A percentile compares a stretch with the other conserved stretches of the same genome.
Evolutionary conservation across 2,113 vertebrate species (phyloP).

Genomic region (Mustelus asterias): DNA sequence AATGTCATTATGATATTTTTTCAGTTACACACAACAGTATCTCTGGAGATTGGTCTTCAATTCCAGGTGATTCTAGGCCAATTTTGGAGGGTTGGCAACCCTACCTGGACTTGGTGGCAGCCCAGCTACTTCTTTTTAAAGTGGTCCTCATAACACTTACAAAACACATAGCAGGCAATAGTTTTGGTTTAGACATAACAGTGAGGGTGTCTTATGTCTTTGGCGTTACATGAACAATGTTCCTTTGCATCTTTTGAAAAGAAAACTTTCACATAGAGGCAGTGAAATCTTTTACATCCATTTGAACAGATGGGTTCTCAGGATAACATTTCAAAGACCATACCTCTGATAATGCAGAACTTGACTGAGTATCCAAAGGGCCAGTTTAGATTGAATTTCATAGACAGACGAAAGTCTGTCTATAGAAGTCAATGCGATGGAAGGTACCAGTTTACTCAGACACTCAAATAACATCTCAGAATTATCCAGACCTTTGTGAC

Average conservation of each 20-base stretch:
- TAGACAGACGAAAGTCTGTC: not conserved
- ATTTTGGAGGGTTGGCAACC: too few species aligned
- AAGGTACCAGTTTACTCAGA: not conserved
- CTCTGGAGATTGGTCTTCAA: too few species aligned
- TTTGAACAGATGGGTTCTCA: not conserved
- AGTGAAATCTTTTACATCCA: not conserved
- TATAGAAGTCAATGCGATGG: not conserved
- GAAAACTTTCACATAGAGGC: not conserved
- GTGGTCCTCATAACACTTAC: too few species aligned
- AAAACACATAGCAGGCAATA: too few species aligned
- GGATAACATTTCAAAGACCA: not conserved
- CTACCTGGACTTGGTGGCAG: too few species aligned
- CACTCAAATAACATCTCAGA: not conserved
- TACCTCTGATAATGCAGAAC: not conserved
- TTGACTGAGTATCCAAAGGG: not conserved
- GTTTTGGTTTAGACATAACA: not conserved
- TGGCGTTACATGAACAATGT: not conserved
- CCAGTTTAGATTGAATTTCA: not conserved
- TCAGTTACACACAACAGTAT: too few species aligned
- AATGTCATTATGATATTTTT: too few species aligned
- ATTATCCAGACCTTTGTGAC: not conserved
- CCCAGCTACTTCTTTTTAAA: too few species aligned
- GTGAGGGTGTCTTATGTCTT: not conserved
- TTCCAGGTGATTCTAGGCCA: too few species aligned
- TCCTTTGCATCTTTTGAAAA: not conserved